Conservation (phyloP, 2,888 invertebrate species). For the Chesias legatella region DNA sequence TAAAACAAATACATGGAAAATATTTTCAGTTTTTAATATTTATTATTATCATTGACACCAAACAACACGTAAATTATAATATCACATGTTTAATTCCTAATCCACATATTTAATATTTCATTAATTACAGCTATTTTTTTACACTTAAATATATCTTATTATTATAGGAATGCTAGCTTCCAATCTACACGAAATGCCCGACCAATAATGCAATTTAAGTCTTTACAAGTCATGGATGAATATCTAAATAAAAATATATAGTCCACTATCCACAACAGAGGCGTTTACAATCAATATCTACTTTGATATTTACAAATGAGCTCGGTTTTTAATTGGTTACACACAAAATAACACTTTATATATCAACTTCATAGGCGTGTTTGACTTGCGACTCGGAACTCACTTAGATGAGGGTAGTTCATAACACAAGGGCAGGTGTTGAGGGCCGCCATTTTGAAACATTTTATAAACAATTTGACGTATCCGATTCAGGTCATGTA, state of each 20-base stretch:
- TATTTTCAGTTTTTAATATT: conserved; percentile 12
- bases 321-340: too few species aligned
- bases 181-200: conserved; percentile 9
- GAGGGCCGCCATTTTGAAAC: too few species aligned
- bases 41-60: conserved; percentile 10
- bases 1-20: background rate
- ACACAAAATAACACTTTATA: too few species aligned
- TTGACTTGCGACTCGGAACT: background rate
- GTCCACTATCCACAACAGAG: too few species aligned
- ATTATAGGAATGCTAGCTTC: conserved; percentile 1
- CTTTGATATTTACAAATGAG: too few species aligned
- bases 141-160: background rate
- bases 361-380: too few species aligned
- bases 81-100: conserved; percentile 20
- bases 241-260: too few species aligned
- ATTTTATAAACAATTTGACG: too few species aligned
- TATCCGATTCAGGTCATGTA: too few species aligned
- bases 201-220: conserved; percentile 1
- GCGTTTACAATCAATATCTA: too few species aligned
- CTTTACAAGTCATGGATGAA: background rate
- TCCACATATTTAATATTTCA: background rate
- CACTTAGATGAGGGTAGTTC: background rate
- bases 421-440: background rate
- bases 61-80: conserved; percentile 20
- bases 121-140: background rate